These are phyloP conservation scores for Copidosoma floridanum DNA, from an alignment of 1,140 invertebrate species.

Conservation along the genomic window DNA sequence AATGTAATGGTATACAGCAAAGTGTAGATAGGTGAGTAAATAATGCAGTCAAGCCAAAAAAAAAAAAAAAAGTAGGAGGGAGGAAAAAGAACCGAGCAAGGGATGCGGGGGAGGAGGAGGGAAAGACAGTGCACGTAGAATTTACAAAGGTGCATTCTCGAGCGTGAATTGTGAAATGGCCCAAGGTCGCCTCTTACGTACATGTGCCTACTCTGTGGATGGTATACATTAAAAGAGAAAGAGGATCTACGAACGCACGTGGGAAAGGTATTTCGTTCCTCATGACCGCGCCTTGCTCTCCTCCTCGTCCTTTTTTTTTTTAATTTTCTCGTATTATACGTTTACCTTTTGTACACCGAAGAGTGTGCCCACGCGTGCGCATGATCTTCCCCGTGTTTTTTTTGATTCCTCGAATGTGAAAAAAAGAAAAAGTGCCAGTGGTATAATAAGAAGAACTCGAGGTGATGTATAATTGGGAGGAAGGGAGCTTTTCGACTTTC, in stretches of 20 bases:
- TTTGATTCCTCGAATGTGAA: too few relatives aligned
- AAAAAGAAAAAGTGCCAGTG: too few relatives aligned
- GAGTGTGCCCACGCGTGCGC: neutral
- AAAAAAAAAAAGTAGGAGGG: too few relatives aligned
- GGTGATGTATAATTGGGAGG: too few relatives aligned
- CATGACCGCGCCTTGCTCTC: conserved; percentile 7
- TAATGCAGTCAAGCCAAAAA: too few relatives aligned
- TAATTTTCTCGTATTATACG: neutral
- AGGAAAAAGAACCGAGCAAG: neutral
- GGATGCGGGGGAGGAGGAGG: neutral
- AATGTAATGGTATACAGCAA: too few relatives aligned
- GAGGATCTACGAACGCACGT: conserved; percentile 25
- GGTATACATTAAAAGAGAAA: too few relatives aligned
- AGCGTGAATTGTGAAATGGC: conserved; percentile 35
- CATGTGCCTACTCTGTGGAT: too few relatives aligned
- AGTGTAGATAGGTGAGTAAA: too few relatives aligned
- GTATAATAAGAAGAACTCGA: too few relatives aligned
- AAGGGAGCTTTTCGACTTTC: too few relatives aligned
- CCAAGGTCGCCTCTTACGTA: too few relatives aligned
- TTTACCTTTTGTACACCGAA: neutral
- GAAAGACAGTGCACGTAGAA: conserved; percentile 1
- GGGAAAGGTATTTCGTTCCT: conserved; percentile 30
- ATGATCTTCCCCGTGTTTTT: neutral
- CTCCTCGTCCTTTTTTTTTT: conserved; percentile 3
- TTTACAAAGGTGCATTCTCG: conserved; percentile 34